These are phyloP conservation scores for Hyposoter didymator DNA, from an alignment of 2,888 invertebrate species.

Conservation along the genomic window DNA sequence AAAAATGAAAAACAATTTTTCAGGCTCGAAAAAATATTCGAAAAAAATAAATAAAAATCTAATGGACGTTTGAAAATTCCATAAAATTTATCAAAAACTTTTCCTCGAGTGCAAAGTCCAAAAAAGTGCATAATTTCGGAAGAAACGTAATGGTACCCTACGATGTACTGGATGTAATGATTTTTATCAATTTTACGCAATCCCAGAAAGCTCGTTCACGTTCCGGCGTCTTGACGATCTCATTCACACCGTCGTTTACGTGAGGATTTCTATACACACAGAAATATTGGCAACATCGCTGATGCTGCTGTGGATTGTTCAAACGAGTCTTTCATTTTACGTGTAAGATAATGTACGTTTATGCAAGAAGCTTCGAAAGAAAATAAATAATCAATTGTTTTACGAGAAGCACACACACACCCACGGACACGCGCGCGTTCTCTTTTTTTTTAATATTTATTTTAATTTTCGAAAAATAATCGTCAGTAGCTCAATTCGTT, in stretches of 20 bases:
- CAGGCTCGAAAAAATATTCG: background rate
- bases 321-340: slow-evolving; percentile 40
- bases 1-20: background rate
- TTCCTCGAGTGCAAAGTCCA: background rate
- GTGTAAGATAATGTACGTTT: slow-evolving; percentile 37
- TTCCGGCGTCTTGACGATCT: slow-evolving; percentile 39
- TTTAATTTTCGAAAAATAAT: slow-evolving; percentile 3
- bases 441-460: slow-evolving; percentile 36
- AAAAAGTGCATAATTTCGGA: background rate
- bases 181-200: slow-evolving; percentile 29
- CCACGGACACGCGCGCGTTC: background rate
- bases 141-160: slow-evolving; percentile 1
- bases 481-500: slow-evolving; percentile 30
- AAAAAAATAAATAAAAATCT: background rate
- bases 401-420: slow-evolving; percentile 53
- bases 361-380: slow-evolving; percentile 60
- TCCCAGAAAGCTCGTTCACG: slow-evolving; percentile 48
- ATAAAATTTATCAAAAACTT: background rate
- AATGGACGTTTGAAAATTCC: too few relatives aligned
- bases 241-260: slow-evolving; percentile 23
- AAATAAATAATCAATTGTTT: slow-evolving; percentile 4
- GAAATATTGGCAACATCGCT: slow-evolving; percentile 49
- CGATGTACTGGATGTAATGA: slow-evolving; percentile 10
- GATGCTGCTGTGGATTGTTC: slow-evolving; percentile 42
- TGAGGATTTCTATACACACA: slow-evolving; percentile 13